Evolutionary conservation across 2,797 vertebrate species (phyloP).

Genomic region (Alosa sapidissima): DNA sequence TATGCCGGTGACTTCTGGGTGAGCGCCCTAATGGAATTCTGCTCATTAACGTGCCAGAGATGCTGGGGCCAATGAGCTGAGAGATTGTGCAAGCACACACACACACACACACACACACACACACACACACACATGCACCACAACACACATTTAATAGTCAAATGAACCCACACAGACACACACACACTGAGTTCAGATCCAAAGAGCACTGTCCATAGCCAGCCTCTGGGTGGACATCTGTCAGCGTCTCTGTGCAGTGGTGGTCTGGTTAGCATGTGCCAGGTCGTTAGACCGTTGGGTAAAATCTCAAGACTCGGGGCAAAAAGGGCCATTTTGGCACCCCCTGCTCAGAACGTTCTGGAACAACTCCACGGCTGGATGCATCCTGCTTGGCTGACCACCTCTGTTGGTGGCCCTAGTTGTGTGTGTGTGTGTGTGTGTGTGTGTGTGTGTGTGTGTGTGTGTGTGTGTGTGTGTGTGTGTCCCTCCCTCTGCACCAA

Average conservation of each 20-base stretch:
- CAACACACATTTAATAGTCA: not conserved
- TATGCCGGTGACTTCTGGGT: slow-evolving; percentile 27
- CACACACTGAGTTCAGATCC: not conserved
- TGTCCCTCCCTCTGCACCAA: not conserved
- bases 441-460: not conserved
- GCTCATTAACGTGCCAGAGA: slow-evolving; percentile 35
- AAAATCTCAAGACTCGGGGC: no score
- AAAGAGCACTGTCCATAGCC: not conserved
- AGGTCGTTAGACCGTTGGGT: no score
- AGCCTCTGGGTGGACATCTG: not conserved
- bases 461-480: not conserved
- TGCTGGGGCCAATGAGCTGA: slow-evolving; percentile 7
- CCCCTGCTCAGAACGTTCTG: not conserved
- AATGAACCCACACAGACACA: not conserved
- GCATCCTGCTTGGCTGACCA: not conserved
- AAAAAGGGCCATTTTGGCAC: not conserved
- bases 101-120: slow-evolving; percentile 28
- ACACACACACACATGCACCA: not conserved
- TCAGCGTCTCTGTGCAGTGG: not conserved
- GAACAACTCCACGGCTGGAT: not conserved
- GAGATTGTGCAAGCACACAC: not conserved
- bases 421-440: no score
- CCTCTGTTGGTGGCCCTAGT: not conserved
- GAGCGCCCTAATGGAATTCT: not conserved
- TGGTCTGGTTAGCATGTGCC: not conserved